Evolutionary conservation across 2,888 invertebrate genomes (phyloP).

Genomic region (Coelopa pilipes): DNA sequence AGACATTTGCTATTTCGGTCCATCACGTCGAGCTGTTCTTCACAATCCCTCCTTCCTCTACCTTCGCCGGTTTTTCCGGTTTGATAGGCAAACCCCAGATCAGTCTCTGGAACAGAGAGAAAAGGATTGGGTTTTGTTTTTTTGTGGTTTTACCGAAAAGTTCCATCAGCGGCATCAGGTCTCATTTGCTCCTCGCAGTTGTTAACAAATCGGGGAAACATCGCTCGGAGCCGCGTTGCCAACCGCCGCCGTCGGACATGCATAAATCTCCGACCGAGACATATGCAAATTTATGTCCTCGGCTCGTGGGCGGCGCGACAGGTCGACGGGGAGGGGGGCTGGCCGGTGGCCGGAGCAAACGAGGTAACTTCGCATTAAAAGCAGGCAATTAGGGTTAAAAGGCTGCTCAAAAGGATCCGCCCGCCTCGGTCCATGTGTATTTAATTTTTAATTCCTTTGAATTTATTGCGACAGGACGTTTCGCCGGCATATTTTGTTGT

Average conservation of each 20-base stretch:
- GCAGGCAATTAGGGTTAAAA: slow-evolving; percentile 37
- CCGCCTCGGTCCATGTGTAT: slow-evolving; percentile 41
- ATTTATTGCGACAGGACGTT: slow-evolving; percentile 53
- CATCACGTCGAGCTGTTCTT: too few species aligned
- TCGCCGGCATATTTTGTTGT: slow-evolving; percentile 38
- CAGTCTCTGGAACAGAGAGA: too few species aligned
- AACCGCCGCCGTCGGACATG: slow-evolving; percentile 2
- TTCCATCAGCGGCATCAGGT: too few species aligned
- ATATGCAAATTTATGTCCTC: slow-evolving; percentile 21
- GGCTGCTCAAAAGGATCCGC: slow-evolving; percentile 29
- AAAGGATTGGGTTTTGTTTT: too few species aligned
- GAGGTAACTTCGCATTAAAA: slow-evolving; percentile 28
- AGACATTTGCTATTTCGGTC: too few species aligned
- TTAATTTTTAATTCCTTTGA: slow-evolving; percentile 61
- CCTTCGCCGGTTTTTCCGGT: too few species aligned
- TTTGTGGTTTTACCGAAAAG: too few species aligned
- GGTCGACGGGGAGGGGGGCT: background rate
- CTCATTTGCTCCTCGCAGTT: background rate
- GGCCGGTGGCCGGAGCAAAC: background rate
- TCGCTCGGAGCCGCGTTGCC: background rate
- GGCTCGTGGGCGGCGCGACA: background rate
- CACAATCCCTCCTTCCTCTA: too few species aligned
- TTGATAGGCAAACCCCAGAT: too few species aligned
- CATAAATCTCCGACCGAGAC: slow-evolving; percentile 10
- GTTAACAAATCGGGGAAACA: background rate